Evolutionary conservation across 2,888 invertebrate species (phyloP).

Genomic region (Eudemis profundana): DNA sequence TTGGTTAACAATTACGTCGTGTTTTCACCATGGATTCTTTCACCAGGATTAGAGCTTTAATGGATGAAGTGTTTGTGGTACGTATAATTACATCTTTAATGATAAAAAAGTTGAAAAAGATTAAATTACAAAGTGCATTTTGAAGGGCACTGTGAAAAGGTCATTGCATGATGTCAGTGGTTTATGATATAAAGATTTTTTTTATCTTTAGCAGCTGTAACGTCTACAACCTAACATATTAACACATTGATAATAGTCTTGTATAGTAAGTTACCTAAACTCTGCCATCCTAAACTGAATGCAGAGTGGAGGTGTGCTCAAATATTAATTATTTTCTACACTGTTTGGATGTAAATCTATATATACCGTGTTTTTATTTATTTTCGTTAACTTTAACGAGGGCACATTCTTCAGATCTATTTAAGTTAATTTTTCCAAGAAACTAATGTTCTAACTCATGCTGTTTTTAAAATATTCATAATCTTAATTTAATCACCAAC

Average conservation of each 20-base stretch:
- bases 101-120: conserved; percentile 24
- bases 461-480: too few species aligned
- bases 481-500: too few species aligned
- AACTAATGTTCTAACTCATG: too few species aligned
- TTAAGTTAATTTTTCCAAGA: too few species aligned
- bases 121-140: conserved; percentile 51
- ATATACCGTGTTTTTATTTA: too few species aligned
- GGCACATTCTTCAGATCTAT: too few species aligned
- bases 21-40: conserved; percentile 58
- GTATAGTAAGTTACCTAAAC: neutral
- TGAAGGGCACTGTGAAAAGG: conserved; percentile 60
- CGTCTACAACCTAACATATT: neutral
- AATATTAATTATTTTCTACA: neutral
- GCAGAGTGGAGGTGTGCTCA: neutral
- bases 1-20: conserved; percentile 68
- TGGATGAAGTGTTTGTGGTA: conserved; percentile 80
- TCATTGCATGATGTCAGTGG: conserved; percentile 49
- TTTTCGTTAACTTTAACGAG: too few species aligned
- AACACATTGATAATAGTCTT: neutral
- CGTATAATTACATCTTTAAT: conserved; percentile 57
- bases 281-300: too few species aligned
- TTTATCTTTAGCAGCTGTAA: conserved; percentile 2
- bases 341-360: too few species aligned
- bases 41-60: conserved; percentile 56
- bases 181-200: neutral